Conservation (phyloP, 2,797 vertebrate species). For the Chiloscyllium punctatum region DNA sequence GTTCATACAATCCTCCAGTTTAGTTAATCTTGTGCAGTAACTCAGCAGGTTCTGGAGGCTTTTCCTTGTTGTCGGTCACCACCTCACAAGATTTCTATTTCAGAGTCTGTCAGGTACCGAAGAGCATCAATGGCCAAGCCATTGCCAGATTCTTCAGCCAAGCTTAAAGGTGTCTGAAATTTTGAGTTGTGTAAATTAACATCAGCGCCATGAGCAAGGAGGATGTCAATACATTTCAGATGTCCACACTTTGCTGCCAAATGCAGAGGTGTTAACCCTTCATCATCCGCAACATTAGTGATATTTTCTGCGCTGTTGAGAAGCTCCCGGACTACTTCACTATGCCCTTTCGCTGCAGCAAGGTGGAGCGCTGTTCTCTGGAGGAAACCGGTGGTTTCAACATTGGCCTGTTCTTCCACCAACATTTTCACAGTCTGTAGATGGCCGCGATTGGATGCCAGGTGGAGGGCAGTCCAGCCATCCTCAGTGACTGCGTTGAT, state of each 20-base stretch:
- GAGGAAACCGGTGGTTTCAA: conserved; percentile 51
- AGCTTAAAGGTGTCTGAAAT: conserved; percentile 45
- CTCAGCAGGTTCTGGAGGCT: neutral
- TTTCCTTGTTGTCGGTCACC: no score
- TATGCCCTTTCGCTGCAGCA: conserved; percentile 72
- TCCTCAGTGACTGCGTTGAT: conserved; percentile 61
- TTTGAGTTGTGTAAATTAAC: conserved; percentile 44
- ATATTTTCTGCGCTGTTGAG: conserved; percentile 55
- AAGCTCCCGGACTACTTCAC: conserved; percentile 74
- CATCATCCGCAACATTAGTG: conserved; percentile 54
- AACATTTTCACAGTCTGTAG: conserved; percentile 78
- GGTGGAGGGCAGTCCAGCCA: conserved; percentile 77
- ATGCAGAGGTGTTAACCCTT: conserved; percentile 69
- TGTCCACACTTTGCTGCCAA: conserved; percentile 68
- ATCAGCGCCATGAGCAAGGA: conserved; percentile 59
- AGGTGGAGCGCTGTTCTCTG: conserved; percentile 69
- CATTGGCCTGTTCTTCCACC: conserved; percentile 68
- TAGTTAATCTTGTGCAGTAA: neutral
- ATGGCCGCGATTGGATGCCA: conserved; percentile 74
- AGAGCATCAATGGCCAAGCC: neutral
- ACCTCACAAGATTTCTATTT: neutral
- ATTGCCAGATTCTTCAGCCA: conserved; percentile 44
- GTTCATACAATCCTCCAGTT: neutral
- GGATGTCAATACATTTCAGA: conserved; percentile 59
- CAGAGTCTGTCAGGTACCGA: neutral